Percentiles rank a stretch among this genome's conserved stretches.
Evolutionary conservation across 2,888 invertebrate species (phyloP).

Genomic region (Pristionchus exspectatus): DNA sequence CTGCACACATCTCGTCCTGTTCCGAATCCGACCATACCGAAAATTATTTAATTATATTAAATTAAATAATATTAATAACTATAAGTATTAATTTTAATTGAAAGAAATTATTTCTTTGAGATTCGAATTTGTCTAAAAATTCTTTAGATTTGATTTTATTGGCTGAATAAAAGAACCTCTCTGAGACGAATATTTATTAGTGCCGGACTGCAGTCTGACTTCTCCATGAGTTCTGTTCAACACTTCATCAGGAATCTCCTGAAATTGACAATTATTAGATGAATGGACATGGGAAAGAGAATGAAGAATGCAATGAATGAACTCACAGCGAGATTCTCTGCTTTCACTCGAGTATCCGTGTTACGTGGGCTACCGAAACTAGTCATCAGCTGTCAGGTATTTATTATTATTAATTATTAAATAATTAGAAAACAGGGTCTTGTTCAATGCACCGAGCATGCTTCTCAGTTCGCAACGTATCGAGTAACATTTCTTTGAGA

Average conservation of each 20-base stretch:
- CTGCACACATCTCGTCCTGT: constrained; percentile 79
- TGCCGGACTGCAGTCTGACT: constrained; percentile 79
- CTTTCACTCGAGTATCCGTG: constrained; percentile 75
- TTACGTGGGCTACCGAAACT: constrained; percentile 79
- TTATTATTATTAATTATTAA: background rate
- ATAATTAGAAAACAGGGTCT: too few relatives aligned
- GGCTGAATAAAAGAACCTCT: background rate
- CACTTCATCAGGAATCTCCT: constrained; percentile 78
- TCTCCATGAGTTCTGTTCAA: constrained; percentile 75
- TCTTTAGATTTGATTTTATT: background rate
- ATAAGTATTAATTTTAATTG: too few relatives aligned
- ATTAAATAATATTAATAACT: background rate
- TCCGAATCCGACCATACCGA: constrained; percentile 78
- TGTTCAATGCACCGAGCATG: too few relatives aligned
- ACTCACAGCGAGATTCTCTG: constrained; percentile 74
- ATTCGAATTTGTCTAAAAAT: background rate
- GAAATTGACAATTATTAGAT: constrained; percentile 29
- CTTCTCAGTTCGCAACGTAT: too few relatives aligned
- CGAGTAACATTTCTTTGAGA: too few relatives aligned
- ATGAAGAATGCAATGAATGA: background rate
- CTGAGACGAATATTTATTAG: constrained; percentile 74
- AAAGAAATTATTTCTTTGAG: too few relatives aligned
- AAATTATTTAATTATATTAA: background rate
- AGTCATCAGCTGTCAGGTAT: constrained; percentile 74
- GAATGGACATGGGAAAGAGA: background rate